Base-by-base conservation (phyloP, 2,888 invertebrate species). In the Pogonocherus hispidulus region DNA sequence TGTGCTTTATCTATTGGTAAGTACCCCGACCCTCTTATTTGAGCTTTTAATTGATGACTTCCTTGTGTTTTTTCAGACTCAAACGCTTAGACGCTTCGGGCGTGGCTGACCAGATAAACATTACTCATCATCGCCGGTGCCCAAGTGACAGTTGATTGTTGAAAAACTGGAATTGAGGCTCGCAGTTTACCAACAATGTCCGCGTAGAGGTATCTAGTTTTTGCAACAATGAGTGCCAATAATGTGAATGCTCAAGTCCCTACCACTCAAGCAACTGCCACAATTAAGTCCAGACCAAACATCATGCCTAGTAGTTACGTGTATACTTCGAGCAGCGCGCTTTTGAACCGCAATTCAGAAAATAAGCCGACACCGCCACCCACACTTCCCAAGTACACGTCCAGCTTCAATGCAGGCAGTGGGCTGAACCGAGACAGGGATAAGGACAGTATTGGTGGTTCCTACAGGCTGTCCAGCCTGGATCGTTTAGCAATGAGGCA, bases 401-500 rank as follows among this genome's bases (percentile, higher is more conserved):
- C 92, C 66, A 92, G 93, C 76, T 93, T 93, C 83, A 92, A 91
- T 81, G 92, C 93, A 69, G 92, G 92, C 55, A 90, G 90, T 76
- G 90, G 90, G 63, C 84, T 87, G 64, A 85, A 82, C 63, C 86
- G 92, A 68, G 90, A 90, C 78, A 88, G 92, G 69, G 92, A 92
- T 74, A 87, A 88, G 75, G 92, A 93, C 81, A 90, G 91, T 77
- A 87, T 90, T 72, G 92, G 92, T 77, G 92, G 93, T 79, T 93
- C 94, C 63, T 94, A 94, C 86, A 88, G 91, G 72, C 88, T 94
- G 78, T 93, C 94, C 63, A 94, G 94, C 83, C 89, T 95, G 73
- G 95, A 95, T 86, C 90, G 94, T 83, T 88, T 95, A 81, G 94
- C 94, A 52, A 89, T 93, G 77, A 89, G 94, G 69, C 94, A 94